Evolutionary conservation across 2,888 invertebrate genomes (phyloP), one percentile per base, ranked within the genome.

Genomic region (Torymus texanus): DNA sequence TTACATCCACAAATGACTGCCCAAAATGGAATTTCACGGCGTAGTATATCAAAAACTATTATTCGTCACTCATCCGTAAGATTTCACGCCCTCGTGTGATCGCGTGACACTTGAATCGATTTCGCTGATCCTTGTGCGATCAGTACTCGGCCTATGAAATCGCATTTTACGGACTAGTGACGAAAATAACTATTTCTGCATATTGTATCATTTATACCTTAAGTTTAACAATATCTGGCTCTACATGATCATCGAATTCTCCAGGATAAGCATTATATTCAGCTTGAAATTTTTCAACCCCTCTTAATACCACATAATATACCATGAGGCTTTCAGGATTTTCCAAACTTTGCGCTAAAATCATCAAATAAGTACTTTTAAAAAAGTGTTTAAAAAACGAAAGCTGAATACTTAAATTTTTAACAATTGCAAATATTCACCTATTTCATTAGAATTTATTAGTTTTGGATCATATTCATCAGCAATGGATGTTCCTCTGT

Each of bases 211-310:
- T 41, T 24, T 24, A 29, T 85, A 92, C 94, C 92, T 98, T 98
- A 11, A 98, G 91, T 88, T 96, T 95, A 0, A 95, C 93, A 82
- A 97, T 96, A 88, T 98, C 98, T 55, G 96, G 94, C 91, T 98
- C 98, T 21, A 97, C 95, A 87, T 96, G 94, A 87, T 94, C 94
- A 85, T 93, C 94, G 90, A 94, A 94, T 87, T 96, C 96, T 8
- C 98, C 98, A 0, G 98, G 98, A 88, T 95, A 96, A 78, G 96
- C 93, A 86, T 96, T 96, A 89, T 96, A 97, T 88, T 98, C 97
- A 2, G 94, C 93, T 80, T 94, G 93, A 90, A 99, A 99, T 83
- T 95, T 94, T 88, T 98, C 98, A 24, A 96, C 94, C n/a, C 97
- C 97, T 85, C 98, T 92, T 53, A 99, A 91, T 82, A 98, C 93